These are phyloP conservation scores for Caenorhabditis panamensis DNA, from an alignment of 2,888 invertebrate genomes.

Conservation along the genomic window DNA sequence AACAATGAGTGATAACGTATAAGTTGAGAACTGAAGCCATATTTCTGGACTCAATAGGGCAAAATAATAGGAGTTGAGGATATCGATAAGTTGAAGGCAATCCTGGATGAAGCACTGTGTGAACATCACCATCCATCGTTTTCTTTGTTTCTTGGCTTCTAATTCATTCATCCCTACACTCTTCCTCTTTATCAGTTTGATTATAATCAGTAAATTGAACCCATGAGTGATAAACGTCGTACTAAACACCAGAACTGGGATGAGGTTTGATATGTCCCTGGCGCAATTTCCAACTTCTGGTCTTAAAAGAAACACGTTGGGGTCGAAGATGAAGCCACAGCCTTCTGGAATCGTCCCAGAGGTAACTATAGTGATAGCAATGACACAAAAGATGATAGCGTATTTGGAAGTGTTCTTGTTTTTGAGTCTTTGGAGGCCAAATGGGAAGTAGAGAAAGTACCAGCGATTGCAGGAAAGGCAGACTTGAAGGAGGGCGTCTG, in stretches of 20 bases:
- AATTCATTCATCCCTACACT: slow-evolving; percentile 24
- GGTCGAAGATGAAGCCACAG: slow-evolving; percentile 48
- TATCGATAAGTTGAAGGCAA: slow-evolving; percentile 47
- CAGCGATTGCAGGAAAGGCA: slow-evolving; percentile 47
- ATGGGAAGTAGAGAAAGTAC: slow-evolving; percentile 49
- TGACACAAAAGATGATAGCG: neutral
- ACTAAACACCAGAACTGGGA: slow-evolving; percentile 3
- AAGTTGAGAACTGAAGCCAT: slow-evolving; percentile 41
- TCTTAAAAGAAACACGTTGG: slow-evolving; percentile 31
- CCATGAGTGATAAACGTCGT: slow-evolving; percentile 22
- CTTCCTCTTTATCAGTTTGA: slow-evolving; percentile 35
- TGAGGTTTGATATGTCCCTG: neutral
- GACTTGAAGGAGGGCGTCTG: slow-evolving; percentile 45
- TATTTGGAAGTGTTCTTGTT: too few relatives aligned
- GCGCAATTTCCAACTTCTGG: slow-evolving; percentile 34
- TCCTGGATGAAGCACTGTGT: slow-evolving; percentile 35
- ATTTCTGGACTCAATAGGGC: slow-evolving; percentile 27
- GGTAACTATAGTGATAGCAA: neutral
- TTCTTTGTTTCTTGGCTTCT: slow-evolving; percentile 25
- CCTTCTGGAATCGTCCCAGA: slow-evolving; percentile 10
- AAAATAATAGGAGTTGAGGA: slow-evolving; percentile 31
- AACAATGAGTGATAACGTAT: slow-evolving; percentile 34
- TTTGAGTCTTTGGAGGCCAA: too few relatives aligned
- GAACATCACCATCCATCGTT: slow-evolving; percentile 50
- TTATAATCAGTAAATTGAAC: slow-evolving; percentile 36